phyloP scores from a whole-genome alignment of 1,140 invertebrate species.

The Ceratoteleas bidentatus region DNA sequence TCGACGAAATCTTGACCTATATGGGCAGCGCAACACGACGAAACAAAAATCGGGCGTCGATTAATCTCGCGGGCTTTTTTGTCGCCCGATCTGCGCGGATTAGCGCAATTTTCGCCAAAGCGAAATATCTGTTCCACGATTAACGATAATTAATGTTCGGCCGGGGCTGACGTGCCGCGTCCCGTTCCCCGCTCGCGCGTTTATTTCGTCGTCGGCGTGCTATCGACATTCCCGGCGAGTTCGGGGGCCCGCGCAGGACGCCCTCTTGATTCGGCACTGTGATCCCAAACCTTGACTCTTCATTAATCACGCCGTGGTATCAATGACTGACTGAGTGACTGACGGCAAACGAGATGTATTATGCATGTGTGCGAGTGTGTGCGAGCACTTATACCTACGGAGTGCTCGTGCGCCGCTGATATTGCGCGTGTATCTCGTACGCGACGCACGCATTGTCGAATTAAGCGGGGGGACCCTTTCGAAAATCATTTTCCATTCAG shows the following conservation, averaged over 20 bases:
- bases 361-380: slow-evolving; percentile 60
- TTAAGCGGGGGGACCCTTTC: slow-evolving; percentile 43
- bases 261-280: slow-evolving; percentile 73
- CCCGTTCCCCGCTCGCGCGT: slow-evolving; percentile 59
- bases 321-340: slow-evolving; percentile 81
- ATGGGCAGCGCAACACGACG: slow-evolving; percentile 4
- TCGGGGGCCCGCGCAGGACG: slow-evolving; percentile 63
- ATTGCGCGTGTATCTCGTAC: slow-evolving; percentile 64
- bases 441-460: slow-evolving; percentile 58
- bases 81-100: slow-evolving; percentile 25
- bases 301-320: slow-evolving; percentile 80
- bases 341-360: slow-evolving; percentile 78
- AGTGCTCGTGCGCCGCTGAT: slow-evolving; percentile 71
- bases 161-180: slow-evolving; percentile 56
- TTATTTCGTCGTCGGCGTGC: slow-evolving; percentile 68
- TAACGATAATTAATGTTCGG: slow-evolving; percentile 66
- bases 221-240: slow-evolving; percentile 76
- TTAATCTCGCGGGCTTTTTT: slow-evolving; percentile 51
- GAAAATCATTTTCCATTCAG: slow-evolving; percentile 65
- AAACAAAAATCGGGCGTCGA: slow-evolving; percentile 23
- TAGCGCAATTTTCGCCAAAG: slow-evolving; percentile 67
- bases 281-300: slow-evolving; percentile 81
- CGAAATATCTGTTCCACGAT: slow-evolving; percentile 66
- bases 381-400: slow-evolving; percentile 46
- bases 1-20: slow-evolving; percentile 40